Base-by-base conservation (phyloP, 2,797 vertebrate species). In the Myripristis murdjan region DNA sequence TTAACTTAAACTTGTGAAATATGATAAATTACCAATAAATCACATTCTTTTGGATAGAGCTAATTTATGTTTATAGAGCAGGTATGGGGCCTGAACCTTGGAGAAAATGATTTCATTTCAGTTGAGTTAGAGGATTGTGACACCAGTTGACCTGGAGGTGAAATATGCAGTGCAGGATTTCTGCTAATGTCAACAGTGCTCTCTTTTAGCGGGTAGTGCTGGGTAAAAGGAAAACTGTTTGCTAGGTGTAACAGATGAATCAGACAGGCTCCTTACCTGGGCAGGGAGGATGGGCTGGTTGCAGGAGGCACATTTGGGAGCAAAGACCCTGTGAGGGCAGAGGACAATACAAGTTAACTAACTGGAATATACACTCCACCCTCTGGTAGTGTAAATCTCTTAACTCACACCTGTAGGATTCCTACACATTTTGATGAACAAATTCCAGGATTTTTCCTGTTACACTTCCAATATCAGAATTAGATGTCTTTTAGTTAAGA, bases 301-400 rank as follows among this genome's bases (percentile, higher is more conserved):
- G 88, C 98, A 99, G 47, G 97, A 98, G 79, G 98, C 97, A 84
- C 98, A 99, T 91, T 99, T 99, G 35, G 98, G 98, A 77, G 98
- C 98, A 91, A 99, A 99, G 89, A 98, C 97, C 89, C 98, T 99
- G 86, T 26, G 58, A 49, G 11, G n/a, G 7, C 59, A 64, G 20
- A 77, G 5, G 24, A 82, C n/a, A 56, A 37, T 0, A 44, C 41
- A 58, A 22, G 20, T 64, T 24, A 70, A n/a, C 11, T 64, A 31
- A 61, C 28, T 28, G 3, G 2, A 62, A 66, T 33, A 52, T 26
- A 11, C 16, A 16, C 35, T n/a, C 22, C 46, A 54, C n/a, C 11
- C 26, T 37, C 26, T 44, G 43, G 33, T 20, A 18, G 5, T 28
- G 63, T 37, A 55, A 41, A 18, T 39, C 35, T 15, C 37, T 14